Base-by-base conservation (phyloP, 2,888 invertebrate genomes). In the Leuctra nigra region DNA sequence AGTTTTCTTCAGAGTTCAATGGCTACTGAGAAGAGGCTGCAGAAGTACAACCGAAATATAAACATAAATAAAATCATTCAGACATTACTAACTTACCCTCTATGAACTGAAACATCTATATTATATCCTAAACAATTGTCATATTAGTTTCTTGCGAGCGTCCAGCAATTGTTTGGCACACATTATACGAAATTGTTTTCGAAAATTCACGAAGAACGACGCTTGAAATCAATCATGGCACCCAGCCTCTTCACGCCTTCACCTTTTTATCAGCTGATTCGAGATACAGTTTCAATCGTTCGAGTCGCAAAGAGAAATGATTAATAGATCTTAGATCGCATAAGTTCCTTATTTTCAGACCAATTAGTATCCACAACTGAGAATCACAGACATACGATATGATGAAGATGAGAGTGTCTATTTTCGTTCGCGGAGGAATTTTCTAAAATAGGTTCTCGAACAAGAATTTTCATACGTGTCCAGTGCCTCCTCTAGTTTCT, bases 191-290 rank as follows among this genome's bases (percentile, higher is more conserved):
- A 53, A 60, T 55, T 57, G 53, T 60, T 60, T 53, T 22, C 36
- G 24, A 29, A 38, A 33, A 25, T 53, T 53, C 58, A 53, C 60
- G 47, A 24, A 60, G 48, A 58, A 65, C 68, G 64, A 75, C 75
- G 63, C 81, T 72, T 46, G 73, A 53, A 59, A 59, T 61, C 61
- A 61, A 63, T 61, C 63, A 63, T 61, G 61, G 61, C 63, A 59
- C 55, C 56, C 41, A 48, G 55, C 44, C 44, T 44, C 44, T n/a
- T 56, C 29, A 29, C 29, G 29, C 29, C 29, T 29, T 29, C 6
- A 29, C 29, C 6, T 7, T 11, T 7, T 29, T 44, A 61, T 57
- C 61, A 61, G 60, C 61, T 61, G 62, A 56, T 61, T 59, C 23
- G 18, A 29, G 29, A 6, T 29, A n/a, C n/a, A n/a, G n/a, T n/a